Percentiles rank a stretch among this genome's conserved stretches.
Evolutionary conservation across 2,888 invertebrate genomes (phyloP).

Genomic region (Stegophylla sp.): DNA sequence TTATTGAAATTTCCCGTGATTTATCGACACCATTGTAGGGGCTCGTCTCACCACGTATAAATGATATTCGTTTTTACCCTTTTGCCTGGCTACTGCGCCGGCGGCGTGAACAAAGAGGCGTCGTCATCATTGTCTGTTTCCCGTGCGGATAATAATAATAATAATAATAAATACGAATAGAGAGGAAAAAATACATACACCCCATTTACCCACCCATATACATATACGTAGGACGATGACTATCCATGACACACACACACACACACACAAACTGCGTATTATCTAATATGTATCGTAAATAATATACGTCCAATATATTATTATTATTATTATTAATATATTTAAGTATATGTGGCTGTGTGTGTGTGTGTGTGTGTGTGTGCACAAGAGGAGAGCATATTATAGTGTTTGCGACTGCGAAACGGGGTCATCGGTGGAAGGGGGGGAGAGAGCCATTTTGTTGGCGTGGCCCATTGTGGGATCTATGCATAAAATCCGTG

Average conservation of each 20-base stretch:
- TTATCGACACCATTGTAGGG: no score
- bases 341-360: not conserved
- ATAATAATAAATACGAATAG: no score
- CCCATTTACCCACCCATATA: slow-evolving; percentile 24
- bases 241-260: not conserved
- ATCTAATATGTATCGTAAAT: not conserved
- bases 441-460: slow-evolving; percentile 47
- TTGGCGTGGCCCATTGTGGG: slow-evolving; percentile 29
- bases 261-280: not conserved
- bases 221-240: not conserved
- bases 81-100: no score
- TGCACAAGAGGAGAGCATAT: not conserved
- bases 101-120: no score
- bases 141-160: no score
- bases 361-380: not conserved
- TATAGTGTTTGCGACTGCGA: slow-evolving; percentile 5
- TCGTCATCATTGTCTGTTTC: no score
- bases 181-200: not conserved
- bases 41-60: no score
- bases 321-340: no score
- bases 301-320: no score
- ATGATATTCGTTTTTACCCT: no score
- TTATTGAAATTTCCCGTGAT: no score
- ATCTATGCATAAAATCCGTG: slow-evolving; percentile 30
- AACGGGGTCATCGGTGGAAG: slow-evolving; percentile 47